Evolutionary conservation across 2,888 invertebrate genomes (phyloP), one percentile per base, ranked within the genome.

Genomic region (Acronicta leporina): DNA sequence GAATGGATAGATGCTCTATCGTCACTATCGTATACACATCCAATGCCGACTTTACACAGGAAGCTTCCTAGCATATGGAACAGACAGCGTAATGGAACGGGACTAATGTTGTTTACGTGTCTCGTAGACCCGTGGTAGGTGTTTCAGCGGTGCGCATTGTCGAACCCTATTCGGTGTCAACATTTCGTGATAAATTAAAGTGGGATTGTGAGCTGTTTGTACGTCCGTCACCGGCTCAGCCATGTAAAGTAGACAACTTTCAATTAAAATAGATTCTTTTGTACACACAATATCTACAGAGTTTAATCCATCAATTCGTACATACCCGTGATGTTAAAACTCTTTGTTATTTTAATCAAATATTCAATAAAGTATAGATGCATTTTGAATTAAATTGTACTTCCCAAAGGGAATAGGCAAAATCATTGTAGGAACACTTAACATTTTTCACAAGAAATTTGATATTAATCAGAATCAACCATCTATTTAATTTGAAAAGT

Each of bases 111-210:
- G n/a, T 33, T n/a, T 47, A 13, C 1, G n/a, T 0, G 2, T 13
- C 6, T 8, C 0, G 15, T 50, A 10, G 11, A 15, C 1, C 46
- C 13, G 50, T 50, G 43, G 61, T 62, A 46, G 48, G 2, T 14
- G 42, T 45, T 56, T 41, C 58, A 60, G 49, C 45, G 51, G 52
- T 44, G 63, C 53, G 64, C 61, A 55, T 63, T 72, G 67, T 64
- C 72, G 78, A 70, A 63, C 76, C 68, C 66, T 64, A 76, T 74
- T 74, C 63, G 53, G 62, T 73, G 69, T 68, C 68, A 75, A 73
- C 70, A 75, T 75, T 76, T 70, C 60, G 70, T 76, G 75, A 76
- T 78, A 78, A 75, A 76, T 75, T 73, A 75, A 78, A 73, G 60
- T 65, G 63, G 71, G 65, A 60, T 67, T 67, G 78, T 68, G 65